These are phyloP conservation scores for Caenorhabditis sinica DNA, from an alignment of 2,888 invertebrate genomes.

Conservation along the genomic window DNA sequence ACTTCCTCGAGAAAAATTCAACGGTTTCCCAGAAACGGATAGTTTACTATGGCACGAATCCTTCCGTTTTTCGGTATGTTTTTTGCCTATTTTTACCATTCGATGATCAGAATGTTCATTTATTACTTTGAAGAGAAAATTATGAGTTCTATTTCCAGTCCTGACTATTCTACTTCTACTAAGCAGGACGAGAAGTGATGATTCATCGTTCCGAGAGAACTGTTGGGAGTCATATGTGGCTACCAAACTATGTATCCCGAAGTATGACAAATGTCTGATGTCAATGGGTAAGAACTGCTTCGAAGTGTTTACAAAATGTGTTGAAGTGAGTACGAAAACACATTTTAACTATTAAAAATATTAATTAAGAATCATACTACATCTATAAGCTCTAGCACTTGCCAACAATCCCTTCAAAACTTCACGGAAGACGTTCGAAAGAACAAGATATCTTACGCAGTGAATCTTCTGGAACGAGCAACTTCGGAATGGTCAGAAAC, in stretches of 20 bases:
- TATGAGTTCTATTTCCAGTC: no score
- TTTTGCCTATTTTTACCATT: neutral
- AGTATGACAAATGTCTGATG: conserved; percentile 10
- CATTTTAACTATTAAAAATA: no score
- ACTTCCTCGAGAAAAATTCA: neutral
- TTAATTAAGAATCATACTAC: no score
- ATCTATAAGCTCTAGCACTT: neutral
- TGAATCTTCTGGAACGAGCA: no score
- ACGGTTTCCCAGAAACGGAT: no score
- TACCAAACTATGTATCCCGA: neutral
- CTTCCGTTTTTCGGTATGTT: neutral
- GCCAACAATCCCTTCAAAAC: neutral
- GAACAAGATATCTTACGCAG: no score
- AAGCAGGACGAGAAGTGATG: neutral
- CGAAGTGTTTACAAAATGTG: neutral
- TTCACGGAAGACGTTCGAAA: neutral
- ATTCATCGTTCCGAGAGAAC: neutral
- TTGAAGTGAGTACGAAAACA: neutral
- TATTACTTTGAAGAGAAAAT: no score
- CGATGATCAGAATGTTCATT: neutral
- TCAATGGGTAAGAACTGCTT: neutral
- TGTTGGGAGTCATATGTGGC: conserved; percentile 2
- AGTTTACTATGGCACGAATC: neutral
- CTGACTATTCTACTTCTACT: neutral
- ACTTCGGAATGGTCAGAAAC: neutral